These are phyloP conservation scores for Pomacea maculata DNA, from an alignment of 1,140 invertebrate genomes.

Conservation along the genomic window DNA sequence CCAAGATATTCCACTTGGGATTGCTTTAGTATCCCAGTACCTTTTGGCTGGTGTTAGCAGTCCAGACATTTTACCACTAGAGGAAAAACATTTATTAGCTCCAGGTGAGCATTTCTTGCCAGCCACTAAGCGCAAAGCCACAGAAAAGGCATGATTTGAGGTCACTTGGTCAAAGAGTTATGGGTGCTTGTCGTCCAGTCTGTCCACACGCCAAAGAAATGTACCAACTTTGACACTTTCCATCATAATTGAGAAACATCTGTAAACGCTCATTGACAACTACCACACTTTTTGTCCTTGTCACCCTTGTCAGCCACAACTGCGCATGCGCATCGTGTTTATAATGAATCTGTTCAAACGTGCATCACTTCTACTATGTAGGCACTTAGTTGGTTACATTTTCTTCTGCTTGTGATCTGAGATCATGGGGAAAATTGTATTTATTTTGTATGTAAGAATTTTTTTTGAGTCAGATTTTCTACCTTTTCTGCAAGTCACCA, in stretches of 20 bases:
- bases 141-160: neutral
- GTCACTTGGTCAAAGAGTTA: conserved; percentile 17
- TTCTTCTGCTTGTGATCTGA: conserved; percentile 34
- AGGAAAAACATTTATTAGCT: neutral
- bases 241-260: too few species aligned
- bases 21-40: conserved; percentile 13
- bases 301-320: neutral
- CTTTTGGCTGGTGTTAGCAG: conserved; percentile 21
- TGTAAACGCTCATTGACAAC: neutral
- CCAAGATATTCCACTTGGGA: neutral
- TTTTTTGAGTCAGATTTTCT: conserved; percentile 11
- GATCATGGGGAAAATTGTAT: conserved; percentile 29
- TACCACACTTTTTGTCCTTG: conserved; percentile 8
- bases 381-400: conserved; percentile 19
- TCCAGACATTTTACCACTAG: too few species aligned
- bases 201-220: conserved; percentile 17
- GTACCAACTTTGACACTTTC: too few species aligned
- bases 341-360: conserved; percentile 18
- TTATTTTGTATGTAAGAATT: conserved; percentile 28
- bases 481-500: conserved; percentile 1
- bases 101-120: neutral
- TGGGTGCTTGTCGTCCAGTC: conserved; percentile 4
- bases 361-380: conserved; percentile 21
- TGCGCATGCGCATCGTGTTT: conserved; percentile 17
- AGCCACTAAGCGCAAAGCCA: neutral